Base-by-base conservation (phyloP, 2,888 invertebrate species). In the Gymnosoma rotundatum region DNA sequence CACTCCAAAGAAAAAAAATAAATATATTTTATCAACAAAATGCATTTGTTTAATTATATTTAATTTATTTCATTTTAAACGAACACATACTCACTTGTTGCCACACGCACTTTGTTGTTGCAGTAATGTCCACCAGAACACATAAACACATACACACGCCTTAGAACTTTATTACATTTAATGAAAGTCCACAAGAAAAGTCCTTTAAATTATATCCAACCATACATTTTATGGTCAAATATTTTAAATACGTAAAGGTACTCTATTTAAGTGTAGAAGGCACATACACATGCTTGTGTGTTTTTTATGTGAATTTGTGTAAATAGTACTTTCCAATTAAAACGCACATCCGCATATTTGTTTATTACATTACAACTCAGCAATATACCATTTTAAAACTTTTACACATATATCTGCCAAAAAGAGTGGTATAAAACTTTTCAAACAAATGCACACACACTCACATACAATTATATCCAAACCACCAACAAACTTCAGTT, bases 341-440 rank as follows among this genome's bases (percentile, higher is more conserved):
- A 86, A 83, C 80, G 81, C 80, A 86, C 80, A 86, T 81, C 80
- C 83, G 81, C 78, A 78, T 66, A 78, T 86, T 83, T 78, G 56
- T 70, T 63, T 83, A 83, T 81, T 86, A 73, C 74, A 81, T 86
- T 83, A 86, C 72, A 76, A 52, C 52, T 73, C 76, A 61, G 76
- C 54, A 80, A 67, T 73, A 69, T 69, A 78, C 36, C 61, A 50
- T 69, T 73, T 76, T 78, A 80, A 69, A 76, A 21, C 83, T 80
- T 78, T 83, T 78, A 80, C 80, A 79, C 79, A 75, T 70, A 36
- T 38, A 66, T 76, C 38, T 54, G 20, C 14, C 38, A 36, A 67
- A 63, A 61, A 61, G 60, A 4, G 14, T 50, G 14, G 10, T 54
- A 54, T 36, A 64, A 64, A 58, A 16, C 8, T 52, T 60, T 20